These are phyloP conservation scores for Smutsia gigantea DNA, from an alignment of 2,797 vertebrate genomes.

Conservation along the genomic window DNA sequence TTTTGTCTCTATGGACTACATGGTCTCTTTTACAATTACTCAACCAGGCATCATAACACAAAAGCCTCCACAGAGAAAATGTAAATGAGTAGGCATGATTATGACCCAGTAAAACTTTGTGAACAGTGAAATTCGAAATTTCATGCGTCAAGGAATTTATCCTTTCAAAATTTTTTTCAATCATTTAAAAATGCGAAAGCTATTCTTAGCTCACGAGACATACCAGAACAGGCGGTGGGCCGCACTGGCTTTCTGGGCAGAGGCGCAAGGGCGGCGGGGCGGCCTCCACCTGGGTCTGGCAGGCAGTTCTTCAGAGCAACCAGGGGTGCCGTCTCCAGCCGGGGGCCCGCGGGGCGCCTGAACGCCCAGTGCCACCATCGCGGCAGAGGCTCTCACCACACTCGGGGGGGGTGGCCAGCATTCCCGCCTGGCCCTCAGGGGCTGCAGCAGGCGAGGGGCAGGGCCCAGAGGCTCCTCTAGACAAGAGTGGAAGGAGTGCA, in stretches of 20 bases:
- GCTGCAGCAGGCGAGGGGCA: conserved; percentile 37
- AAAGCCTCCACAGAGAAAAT: not conserved
- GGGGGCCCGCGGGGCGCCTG: conserved; percentile 82
- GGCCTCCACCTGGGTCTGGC: conserved; percentile 61
- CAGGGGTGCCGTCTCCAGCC: conserved; percentile 67
- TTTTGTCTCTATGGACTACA: not conserved
- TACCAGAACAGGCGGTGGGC: not conserved
- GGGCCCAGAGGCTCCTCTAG: not conserved
- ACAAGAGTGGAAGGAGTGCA: not conserved
- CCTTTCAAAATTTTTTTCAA: not conserved
- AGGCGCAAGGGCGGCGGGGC: not conserved
- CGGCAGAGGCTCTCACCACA: conserved; percentile 66
- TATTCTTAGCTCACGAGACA: not conserved
- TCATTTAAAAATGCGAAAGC: not conserved
- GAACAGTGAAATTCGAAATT: not conserved
- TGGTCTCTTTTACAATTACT: not conserved
- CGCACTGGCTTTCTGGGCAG: not conserved
- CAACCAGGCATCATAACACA: not conserved
- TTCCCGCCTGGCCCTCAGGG: conserved; percentile 65
- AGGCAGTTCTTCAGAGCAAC: not conserved
- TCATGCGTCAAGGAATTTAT: not conserved
- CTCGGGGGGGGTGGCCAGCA: conserved; percentile 50
- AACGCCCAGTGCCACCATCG: not conserved
- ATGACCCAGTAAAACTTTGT: not conserved
- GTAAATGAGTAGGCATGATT: not conserved